phyloP scores from a whole-genome alignment of 2,113 vertebrate genomes.

The Petrocephalus microphthalmus region DNA sequence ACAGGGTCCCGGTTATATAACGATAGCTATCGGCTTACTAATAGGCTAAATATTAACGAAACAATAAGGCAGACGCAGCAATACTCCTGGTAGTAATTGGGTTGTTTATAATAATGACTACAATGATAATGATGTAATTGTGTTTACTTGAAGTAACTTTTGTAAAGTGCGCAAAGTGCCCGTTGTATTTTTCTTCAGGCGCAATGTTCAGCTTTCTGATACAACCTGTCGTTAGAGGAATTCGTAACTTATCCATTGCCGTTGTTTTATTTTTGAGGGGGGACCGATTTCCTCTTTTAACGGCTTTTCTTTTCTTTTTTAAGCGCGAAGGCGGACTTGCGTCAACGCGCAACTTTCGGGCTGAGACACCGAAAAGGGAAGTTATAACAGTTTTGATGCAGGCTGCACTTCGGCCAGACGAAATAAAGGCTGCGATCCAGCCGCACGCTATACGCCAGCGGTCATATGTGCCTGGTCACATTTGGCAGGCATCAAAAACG shows the following conservation, averaged over 20 bases:
- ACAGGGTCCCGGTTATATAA: neutral
- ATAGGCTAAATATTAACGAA: neutral
- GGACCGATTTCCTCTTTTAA: neutral
- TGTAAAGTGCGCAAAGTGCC: neutral
- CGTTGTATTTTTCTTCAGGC: neutral
- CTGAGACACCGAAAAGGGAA: slow-evolving; percentile 97
- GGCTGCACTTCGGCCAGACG: slow-evolving; percentile 34
- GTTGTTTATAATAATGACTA: neutral
- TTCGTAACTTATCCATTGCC: neutral
- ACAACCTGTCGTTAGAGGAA: neutral
- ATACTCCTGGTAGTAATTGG: neutral
- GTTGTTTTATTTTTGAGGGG: neutral
- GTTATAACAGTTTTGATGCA: slow-evolving; percentile 52
- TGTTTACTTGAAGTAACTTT: neutral
- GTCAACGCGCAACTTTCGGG: slow-evolving; percentile 89
- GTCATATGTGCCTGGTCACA: slow-evolving; percentile 87
- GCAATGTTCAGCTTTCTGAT: neutral
- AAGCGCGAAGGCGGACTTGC: slow-evolving; percentile 89
- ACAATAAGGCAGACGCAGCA: neutral
- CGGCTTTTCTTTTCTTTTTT: slow-evolving; percentile 41
- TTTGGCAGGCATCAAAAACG: neutral
- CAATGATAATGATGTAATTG: neutral
- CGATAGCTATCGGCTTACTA: neutral
- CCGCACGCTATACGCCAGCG: neutral
- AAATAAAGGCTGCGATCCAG: slow-evolving; percentile 75